These are phyloP conservation scores for Rhombomys opimus DNA, from an alignment of 2,113 vertebrate species.

Conservation along the genomic window DNA sequence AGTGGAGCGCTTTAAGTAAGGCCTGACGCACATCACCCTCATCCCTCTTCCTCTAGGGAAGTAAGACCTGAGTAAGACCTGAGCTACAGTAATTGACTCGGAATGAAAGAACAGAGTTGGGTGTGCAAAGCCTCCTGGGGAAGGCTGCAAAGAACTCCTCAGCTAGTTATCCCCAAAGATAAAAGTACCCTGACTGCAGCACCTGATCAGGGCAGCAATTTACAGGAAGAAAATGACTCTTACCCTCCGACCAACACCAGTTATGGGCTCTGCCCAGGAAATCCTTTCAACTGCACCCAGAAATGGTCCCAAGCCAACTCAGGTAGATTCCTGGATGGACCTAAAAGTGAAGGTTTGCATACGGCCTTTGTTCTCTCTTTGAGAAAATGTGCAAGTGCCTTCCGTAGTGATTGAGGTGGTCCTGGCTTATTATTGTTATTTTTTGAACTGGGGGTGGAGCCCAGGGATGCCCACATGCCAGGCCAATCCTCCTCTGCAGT, in stretches of 20 bases:
- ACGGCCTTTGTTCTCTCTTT: neutral
- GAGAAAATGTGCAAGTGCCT: neutral
- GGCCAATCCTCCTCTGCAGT: neutral
- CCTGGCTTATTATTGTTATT: neutral
- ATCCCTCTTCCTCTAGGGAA: neutral
- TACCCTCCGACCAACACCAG: neutral
- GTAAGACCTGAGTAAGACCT: neutral
- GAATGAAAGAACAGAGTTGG: neutral
- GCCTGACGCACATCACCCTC: no score
- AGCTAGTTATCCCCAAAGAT: no score
- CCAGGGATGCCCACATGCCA: neutral
- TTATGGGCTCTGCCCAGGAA: neutral
- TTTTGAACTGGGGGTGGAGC: no score
- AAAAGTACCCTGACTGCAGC: neutral
- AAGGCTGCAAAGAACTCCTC: neutral
- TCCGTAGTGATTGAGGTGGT: neutral
- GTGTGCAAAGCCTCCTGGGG: neutral
- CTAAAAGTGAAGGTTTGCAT: neutral
- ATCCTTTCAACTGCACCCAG: conserved; percentile 6
- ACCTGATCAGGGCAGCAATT: neutral
- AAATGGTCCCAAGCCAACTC: neutral
- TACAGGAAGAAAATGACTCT: neutral
- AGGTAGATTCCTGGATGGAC: neutral
- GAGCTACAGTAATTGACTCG: rapidly evolving
- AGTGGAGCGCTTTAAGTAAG: neutral